Evolutionary conservation across 2,888 invertebrate species (phyloP), one percentile per base, ranked within the genome.

Genomic region (Phalangium opilio): DNA sequence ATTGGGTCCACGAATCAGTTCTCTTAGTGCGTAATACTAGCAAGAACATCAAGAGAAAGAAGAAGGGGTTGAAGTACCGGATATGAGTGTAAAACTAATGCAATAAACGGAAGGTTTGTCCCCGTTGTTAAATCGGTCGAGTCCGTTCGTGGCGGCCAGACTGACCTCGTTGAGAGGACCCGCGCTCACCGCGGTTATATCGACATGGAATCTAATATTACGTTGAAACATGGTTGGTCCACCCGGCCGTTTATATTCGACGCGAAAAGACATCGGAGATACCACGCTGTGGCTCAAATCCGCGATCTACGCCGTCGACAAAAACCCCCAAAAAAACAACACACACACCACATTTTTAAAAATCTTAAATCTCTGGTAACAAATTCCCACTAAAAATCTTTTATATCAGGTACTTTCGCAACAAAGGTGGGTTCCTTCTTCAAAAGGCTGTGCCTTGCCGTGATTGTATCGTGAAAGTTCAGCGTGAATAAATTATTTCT

Each of bases 251-350:
- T 91, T 89, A 71, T 96, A 98, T 66, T 98, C 96, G 49, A 96
- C 95, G 46, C 90, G 78, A 71, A 98, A 98, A 34, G 93, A 91
- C 76, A 91, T 91, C 43, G 96, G 93, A 54, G 91, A 91, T 27
- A 90, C 78, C n/a, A 98, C 96, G 62, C 89, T 95, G 71, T 98
- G 98, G 41, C 87, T 89, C 60, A 93, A 67, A 68, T 93, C 91
- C 14, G 90, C 84, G 76, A 93, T 90, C 90, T 90, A 69, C 3
- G 8, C 27, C 5, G 27, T 7, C 27, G 27, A 4, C 27, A n/a
- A n/a, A n/a, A n/a, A n/a, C n/a, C n/a, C n/a, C n/a, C n/a, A n/a
- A n/a, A n/a, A n/a, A n/a, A n/a, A n/a, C n/a, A n/a, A n/a, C n/a
- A n/a, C n/a, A n/a, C n/a, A n/a, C n/a, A n/a, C 27, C 5, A 27